Conservation (phyloP, 1,140 invertebrate genomes). For the Pollicipes pollicipes region DNA sequence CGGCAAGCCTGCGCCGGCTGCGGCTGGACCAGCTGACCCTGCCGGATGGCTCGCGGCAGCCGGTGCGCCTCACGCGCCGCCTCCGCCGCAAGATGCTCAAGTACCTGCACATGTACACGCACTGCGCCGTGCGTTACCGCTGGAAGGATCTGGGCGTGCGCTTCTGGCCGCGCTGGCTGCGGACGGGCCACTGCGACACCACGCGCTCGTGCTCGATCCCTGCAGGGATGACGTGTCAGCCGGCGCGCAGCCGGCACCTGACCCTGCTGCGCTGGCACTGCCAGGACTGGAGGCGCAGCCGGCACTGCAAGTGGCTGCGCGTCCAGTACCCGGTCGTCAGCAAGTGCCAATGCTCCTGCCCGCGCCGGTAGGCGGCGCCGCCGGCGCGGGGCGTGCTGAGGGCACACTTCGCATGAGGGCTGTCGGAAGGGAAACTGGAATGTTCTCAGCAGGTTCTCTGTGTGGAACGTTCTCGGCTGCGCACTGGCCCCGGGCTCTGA, state of each 20-base stretch:
- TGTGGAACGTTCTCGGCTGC: no score
- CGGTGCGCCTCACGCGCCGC: background rate
- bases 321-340: slow-evolving; percentile 30
- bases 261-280: slow-evolving; percentile 30
- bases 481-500: no score
- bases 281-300: slow-evolving; percentile 19
- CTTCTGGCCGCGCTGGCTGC: slow-evolving; percentile 29
- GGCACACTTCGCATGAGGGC: no score
- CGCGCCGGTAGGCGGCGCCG: slow-evolving; percentile 3
- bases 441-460: no score
- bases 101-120: background rate
- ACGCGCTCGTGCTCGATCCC: slow-evolving; percentile 28
- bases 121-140: slow-evolving; percentile 25
- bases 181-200: slow-evolving; percentile 22
- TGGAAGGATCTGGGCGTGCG: slow-evolving; percentile 28
- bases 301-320: slow-evolving; percentile 28
- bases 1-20: no score
- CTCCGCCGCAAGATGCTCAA: background rate
- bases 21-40: background rate
- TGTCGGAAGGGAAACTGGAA: no score
- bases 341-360: slow-evolving; percentile 23
- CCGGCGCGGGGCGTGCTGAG: no score
- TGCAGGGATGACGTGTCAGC: slow-evolving; percentile 28
- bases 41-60: background rate
- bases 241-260: slow-evolving; percentile 22